Base-by-base conservation (phyloP, 2,888 invertebrate genomes). In the Cheilosia soror region DNA sequence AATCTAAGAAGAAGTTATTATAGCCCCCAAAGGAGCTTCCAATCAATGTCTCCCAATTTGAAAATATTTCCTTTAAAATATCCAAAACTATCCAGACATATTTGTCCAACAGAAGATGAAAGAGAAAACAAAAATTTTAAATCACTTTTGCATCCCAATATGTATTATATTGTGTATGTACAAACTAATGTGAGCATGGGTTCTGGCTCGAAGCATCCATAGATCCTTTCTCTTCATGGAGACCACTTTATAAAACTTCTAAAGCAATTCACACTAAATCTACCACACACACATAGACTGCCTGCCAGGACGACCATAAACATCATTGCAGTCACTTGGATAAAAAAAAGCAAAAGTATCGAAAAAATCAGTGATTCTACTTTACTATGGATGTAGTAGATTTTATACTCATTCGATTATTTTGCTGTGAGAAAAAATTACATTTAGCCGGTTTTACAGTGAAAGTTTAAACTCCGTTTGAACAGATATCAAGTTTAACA, bases 191-290 rank as follows among this genome's bases (percentile, higher is more conserved):
- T 15, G 6, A 15, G 15, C 7, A 47, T 47, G 44, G n/a, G 44
- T 11, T 37, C 37, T 11, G 37, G 37, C 11, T n/a, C 2, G 7
- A 53, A 40, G 40, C 53, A 53, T 7, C 40, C 40, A 11, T 5
- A 40, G 11, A 15, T 33, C 51, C 27, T 27, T 53, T 29, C 29
- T 27, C 40, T 29, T 15, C 40, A n/a, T 47, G 40, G 37, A 51
- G n/a, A 66, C 51, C 29, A 66, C 40, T 53, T 29, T 53, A 53
- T 40, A 33, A 66, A 66, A 40, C n/a, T 53, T 66, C 53, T 42
- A 29, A 42, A 53, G 66, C 40, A 53, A 66, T 66, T 66, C 66
- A 66, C 66, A 66, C 66, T 11, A 37, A 27, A 27, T 11, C 11
- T 7, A 9, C n/a, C n/a, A n/a, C 66, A 13, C 37, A 37, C 15